Conservation (phyloP, 2,797 vertebrate species). For the Botia kubotai region DNA sequence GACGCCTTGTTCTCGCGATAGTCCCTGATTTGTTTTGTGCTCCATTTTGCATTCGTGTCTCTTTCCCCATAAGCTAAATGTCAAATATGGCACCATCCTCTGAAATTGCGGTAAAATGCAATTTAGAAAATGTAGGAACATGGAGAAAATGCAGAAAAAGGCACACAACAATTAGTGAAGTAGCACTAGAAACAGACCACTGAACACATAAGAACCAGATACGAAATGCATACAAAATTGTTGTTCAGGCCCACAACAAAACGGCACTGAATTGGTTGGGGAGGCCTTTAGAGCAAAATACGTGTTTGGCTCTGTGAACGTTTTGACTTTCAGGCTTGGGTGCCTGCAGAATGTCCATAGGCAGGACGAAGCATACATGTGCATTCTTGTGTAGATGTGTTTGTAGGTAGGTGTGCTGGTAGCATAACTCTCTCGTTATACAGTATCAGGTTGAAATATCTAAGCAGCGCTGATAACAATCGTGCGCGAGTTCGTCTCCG, state of each 20-base stretch:
- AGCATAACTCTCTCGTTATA: conserved; percentile 76
- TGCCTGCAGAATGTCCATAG: conserved; percentile 39
- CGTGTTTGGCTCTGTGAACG: conserved; percentile 48
- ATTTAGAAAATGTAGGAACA: conserved; percentile 53
- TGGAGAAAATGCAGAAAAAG: conserved; percentile 83
- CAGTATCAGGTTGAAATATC: conserved; percentile 76
- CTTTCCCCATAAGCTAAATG: conserved; percentile 57
- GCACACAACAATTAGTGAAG: conserved; percentile 83
- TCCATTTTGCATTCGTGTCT: conserved; percentile 61
- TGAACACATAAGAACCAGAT: conserved; percentile 57
- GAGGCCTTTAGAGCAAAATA: conserved; percentile 48
- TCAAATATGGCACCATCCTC: conserved; percentile 73
- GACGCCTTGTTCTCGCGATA: conserved; percentile 62
- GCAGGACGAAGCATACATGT: conserved; percentile 42
- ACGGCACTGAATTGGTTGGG: conserved; percentile 74
- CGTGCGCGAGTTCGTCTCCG: conserved; percentile 75
- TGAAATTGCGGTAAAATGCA: conserved; percentile 66
- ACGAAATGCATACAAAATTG: conserved; percentile 66
- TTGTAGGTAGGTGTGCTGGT: conserved; percentile 76
- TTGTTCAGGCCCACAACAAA: conserved; percentile 66
- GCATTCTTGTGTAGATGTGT: conserved; percentile 42
- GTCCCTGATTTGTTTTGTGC: conserved; percentile 79
- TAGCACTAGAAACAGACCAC: conserved; percentile 67
- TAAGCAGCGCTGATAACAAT: conserved; percentile 80
- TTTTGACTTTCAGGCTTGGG: conserved; percentile 40